Conservation (phyloP, 2,113 vertebrate species). For the Paramisgurnus dabryanus region DNA sequence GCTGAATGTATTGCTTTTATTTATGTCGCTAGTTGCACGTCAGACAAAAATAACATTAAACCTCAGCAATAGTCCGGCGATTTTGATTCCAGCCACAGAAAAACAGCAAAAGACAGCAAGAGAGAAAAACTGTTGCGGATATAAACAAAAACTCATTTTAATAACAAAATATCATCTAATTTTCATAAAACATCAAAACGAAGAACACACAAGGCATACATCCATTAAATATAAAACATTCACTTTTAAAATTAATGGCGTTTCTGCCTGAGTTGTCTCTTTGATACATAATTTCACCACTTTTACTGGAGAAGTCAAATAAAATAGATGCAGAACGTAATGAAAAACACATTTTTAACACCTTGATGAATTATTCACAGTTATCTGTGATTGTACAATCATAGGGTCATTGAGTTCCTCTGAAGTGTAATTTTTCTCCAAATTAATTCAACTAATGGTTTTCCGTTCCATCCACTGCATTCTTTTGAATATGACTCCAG, state of each 20-base stretch:
- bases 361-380: neutral
- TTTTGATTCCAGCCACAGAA: neutral
- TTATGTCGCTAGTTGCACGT: neutral
- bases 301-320: neutral
- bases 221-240: constrained; percentile 31
- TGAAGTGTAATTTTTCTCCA: constrained; percentile 11
- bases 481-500: neutral
- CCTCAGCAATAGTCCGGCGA: neutral
- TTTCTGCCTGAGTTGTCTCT: neutral
- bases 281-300: too few species aligned
- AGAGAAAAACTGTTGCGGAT: neutral
- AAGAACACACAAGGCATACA: neutral
- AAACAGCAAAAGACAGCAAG: neutral
- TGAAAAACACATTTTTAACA: constrained; percentile 7
- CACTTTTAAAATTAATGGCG: neutral
- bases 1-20: neutral
- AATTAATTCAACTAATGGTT: neutral
- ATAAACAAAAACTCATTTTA: constrained; percentile 30
- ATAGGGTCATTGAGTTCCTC: constrained; percentile 31
- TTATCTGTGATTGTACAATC: constrained; percentile 30
- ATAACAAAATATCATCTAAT: constrained; percentile 31
- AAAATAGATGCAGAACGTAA: constrained; percentile 4
- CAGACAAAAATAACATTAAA: neutral
- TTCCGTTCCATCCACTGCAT: neutral
- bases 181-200: constrained; percentile 23